Percentiles rank a stretch among this genome's conserved stretches.
Conservation (phyloP, 2,113 vertebrate genomes). For the Datnioides undecimradiatus region DNA sequence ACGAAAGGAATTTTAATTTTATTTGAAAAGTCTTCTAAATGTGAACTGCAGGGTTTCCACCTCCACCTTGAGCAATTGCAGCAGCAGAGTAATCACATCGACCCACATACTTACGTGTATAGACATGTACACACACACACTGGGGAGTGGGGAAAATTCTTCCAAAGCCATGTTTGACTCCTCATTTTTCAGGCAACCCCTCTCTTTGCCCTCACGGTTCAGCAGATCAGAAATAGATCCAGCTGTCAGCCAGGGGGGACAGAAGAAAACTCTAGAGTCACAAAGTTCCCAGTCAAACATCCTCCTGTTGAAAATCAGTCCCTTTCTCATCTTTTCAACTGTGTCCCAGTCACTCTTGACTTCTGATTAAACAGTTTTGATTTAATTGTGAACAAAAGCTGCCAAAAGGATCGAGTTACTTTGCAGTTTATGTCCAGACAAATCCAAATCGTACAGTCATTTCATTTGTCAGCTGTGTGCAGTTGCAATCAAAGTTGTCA, state of each 20-base stretch:
- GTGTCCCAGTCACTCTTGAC: not conserved
- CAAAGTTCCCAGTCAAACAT: constrained; percentile 37
- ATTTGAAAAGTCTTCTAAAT: constrained; percentile 51
- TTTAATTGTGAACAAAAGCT: constrained; percentile 18
- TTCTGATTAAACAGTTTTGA: constrained; percentile 32
- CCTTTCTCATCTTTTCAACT: constrained; percentile 18
- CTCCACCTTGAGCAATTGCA: constrained; percentile 41
- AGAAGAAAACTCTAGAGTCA: constrained; percentile 41
- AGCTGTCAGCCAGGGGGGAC: constrained; percentile 35
- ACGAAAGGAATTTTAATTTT: constrained; percentile 52
- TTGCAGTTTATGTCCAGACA: constrained; percentile 18
- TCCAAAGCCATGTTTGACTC: constrained; percentile 46
- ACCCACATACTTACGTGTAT: constrained; percentile 26
- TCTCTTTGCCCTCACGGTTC: constrained; percentile 32
- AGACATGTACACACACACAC: constrained; percentile 32
- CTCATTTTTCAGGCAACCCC: constrained; percentile 40
- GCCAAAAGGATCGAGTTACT: constrained; percentile 25
- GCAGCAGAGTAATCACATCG: constrained; percentile 22
- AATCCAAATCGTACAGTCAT: constrained; percentile 23
- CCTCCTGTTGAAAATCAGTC: constrained; percentile 7
- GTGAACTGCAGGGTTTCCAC: constrained; percentile 42
- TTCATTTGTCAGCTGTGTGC: constrained; percentile 5
- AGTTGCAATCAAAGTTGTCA: constrained; percentile 44
- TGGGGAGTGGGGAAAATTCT: constrained; percentile 46
- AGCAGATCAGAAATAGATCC: constrained; percentile 54